Evolutionary conservation across 2,113 vertebrate genomes (phyloP).

Genomic region (Plecotus auritus): DNA sequence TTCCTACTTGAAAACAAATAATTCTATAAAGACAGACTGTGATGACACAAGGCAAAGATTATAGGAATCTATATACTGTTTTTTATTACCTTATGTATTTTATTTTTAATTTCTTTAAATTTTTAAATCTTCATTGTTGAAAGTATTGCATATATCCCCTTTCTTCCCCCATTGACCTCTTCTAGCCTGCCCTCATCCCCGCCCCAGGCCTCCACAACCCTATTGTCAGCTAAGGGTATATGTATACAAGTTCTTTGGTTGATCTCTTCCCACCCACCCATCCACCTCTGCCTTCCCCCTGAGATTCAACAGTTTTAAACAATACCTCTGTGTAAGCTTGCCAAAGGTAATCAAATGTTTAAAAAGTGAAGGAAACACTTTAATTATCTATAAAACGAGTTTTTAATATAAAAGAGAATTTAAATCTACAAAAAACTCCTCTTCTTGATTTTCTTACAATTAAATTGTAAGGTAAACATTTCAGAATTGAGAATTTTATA

Average conservation of each 20-base stretch:
- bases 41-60: neutral
- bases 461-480: neutral
- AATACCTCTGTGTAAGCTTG: neutral
- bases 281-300: no score
- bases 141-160: no score
- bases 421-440: neutral
- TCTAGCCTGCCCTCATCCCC: no score
- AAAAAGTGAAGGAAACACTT: neutral
- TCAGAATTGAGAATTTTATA: neutral
- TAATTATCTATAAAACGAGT: neutral
- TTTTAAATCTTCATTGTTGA: no score
- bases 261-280: no score
- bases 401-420: neutral
- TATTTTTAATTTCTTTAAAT: no score
- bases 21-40: neutral
- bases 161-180: no score
- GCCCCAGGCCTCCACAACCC: no score
- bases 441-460: neutral
- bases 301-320: neutral
- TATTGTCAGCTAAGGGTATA: no score
- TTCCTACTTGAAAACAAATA: neutral
- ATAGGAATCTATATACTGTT: neutral
- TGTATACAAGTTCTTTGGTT: no score
- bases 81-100: neutral
- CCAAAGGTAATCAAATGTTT: slow-evolving; percentile 2